These are phyloP conservation scores for Muntiacus reevesi DNA, from an alignment of 2,113 vertebrate species.

Conservation along the genomic window DNA sequence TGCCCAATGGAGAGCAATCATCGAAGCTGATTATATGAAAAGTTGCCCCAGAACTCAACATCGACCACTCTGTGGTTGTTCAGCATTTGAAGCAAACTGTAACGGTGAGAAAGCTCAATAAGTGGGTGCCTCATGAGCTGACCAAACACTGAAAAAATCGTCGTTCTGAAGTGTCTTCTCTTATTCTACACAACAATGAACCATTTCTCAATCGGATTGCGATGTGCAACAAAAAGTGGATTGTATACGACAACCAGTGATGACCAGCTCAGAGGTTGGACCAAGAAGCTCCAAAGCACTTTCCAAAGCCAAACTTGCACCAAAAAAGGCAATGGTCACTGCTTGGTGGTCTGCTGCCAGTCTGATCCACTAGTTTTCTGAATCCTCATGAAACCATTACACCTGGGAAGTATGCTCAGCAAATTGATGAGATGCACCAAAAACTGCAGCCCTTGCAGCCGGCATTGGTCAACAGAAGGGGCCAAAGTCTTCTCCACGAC, in stretches of 20 bases:
- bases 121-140: neutral
- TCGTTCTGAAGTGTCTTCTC: neutral
- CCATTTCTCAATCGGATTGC: neutral
- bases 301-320: neutral
- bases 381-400: rapidly evolving
- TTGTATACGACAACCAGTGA: neutral
- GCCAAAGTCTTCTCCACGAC: neutral
- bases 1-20: neutral
- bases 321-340: neutral
- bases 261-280: neutral
- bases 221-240: neutral
- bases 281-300: neutral
- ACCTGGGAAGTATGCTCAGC: neutral
- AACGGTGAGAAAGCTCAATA: neutral
- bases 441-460: neutral
- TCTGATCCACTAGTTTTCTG: neutral
- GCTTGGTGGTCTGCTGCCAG: neutral
- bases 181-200: neutral
- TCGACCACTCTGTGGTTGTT: neutral
- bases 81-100: neutral
- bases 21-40: neutral
- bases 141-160: neutral
- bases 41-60: neutral
- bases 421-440: neutral
- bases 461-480: neutral